A percentile compares a stretch with the other conserved stretches of the same genome.
These are phyloP conservation scores for Clarias gariepinus DNA, from an alignment of 2,113 vertebrate species.

Conservation along the genomic window DNA sequence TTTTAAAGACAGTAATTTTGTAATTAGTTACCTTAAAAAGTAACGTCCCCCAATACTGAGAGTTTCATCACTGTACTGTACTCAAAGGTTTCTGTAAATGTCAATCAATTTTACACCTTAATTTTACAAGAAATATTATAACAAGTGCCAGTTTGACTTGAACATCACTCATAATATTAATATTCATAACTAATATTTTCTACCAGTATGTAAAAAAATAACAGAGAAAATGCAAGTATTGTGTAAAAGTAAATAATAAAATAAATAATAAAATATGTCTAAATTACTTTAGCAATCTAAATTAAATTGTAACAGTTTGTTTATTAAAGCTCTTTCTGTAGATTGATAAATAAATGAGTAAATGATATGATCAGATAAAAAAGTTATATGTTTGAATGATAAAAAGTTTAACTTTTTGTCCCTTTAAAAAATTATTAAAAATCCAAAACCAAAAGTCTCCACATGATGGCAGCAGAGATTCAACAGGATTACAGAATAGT, in stretches of 20 bases:
- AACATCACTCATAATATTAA: not conserved
- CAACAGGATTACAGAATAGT: not conserved
- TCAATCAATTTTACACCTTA: no score
- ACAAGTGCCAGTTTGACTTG: no score
- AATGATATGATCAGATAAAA: not conserved
- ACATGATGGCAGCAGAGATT: slow-evolving; percentile 2
- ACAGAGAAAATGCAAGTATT: no score
- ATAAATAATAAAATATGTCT: not conserved
- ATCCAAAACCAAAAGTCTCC: not conserved
- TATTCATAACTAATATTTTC: not conserved
- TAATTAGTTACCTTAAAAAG: no score
- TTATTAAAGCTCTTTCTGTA: not conserved
- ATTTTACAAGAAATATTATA: no score
- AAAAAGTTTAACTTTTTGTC: not conserved
- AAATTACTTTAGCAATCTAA: not conserved
- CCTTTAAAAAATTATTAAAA: not conserved
- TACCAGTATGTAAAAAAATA: no score
- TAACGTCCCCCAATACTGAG: no score
- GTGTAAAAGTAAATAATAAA: not conserved
- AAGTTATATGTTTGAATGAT: not conserved
- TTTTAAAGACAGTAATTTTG: no score
- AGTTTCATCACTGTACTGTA: no score
- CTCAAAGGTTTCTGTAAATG: no score
- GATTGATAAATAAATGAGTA: not conserved
- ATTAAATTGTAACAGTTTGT: not conserved